phyloP scores from a whole-genome alignment of 2,888 invertebrate genomes.

The Drosophila robusta region DNA sequence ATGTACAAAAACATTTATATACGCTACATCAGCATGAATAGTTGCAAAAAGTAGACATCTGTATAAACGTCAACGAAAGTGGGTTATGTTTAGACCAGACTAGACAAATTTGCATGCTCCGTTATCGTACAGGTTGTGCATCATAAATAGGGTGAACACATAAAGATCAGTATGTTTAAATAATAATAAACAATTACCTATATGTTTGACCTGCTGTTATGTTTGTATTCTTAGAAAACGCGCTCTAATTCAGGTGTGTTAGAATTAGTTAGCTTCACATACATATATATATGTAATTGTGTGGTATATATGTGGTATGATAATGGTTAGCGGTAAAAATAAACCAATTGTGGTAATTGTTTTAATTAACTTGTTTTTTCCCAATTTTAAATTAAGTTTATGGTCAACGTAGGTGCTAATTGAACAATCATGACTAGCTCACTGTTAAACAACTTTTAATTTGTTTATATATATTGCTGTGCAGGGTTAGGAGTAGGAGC shows the following conservation, averaged over 20 bases:
- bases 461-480: background rate
- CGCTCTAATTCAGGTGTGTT: no score
- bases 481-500: no score
- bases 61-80: background rate
- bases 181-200: no score
- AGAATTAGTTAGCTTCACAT: no score
- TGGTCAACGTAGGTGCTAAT: slow-evolving; percentile 5
- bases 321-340: no score
- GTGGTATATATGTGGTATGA: no score
- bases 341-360: background rate
- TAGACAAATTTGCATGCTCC: background rate
- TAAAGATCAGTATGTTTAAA: no score
- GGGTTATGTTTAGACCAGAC: background rate
- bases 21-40: slow-evolving; percentile 14
- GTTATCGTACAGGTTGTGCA: background rate
- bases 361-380: background rate
- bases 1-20: background rate
- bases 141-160: no score
- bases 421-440: background rate
- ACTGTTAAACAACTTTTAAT: slow-evolving; percentile 2
- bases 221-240: no score
- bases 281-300: no score
- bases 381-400: background rate
- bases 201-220: no score
- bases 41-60: slow-evolving; percentile 4